Conservation (phyloP, 1,140 invertebrate species). For the Cotesia glomerata region DNA sequence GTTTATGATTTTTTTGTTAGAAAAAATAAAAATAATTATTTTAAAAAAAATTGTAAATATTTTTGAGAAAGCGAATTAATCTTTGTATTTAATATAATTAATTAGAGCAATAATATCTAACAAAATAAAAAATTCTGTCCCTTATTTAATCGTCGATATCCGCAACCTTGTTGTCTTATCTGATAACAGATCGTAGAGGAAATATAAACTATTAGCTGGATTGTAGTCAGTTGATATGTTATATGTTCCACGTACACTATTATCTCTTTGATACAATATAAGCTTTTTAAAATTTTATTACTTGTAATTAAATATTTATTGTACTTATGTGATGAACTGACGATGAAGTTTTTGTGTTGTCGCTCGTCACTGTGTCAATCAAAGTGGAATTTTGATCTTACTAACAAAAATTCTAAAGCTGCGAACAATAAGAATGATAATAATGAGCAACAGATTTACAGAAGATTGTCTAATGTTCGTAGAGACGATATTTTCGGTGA, state of each 20-base stretch:
- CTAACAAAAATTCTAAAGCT: background rate
- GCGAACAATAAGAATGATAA: conserved; percentile 8
- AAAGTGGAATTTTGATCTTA: background rate
- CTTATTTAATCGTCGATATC: background rate
- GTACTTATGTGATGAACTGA: background rate
- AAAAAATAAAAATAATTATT: background rate
- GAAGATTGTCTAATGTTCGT: background rate
- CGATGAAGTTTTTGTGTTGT: conserved; percentile 21
- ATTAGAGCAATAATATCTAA: background rate
- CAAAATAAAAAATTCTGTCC: background rate
- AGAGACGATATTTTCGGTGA: conserved; percentile 24
- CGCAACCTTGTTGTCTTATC: background rate
- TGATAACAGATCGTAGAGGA: background rate
- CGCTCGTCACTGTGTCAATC: background rate
- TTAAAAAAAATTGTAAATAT: background rate
- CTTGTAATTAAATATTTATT: background rate
- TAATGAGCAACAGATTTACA: background rate
- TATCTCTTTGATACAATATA: no score
- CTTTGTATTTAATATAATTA: background rate
- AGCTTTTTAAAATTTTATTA: background rate
- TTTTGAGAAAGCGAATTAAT: background rate
- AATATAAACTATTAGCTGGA: background rate
- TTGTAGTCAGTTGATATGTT: background rate
- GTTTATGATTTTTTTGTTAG: background rate
- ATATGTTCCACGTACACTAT: background rate